Evolutionary conservation across 2,888 invertebrate species (phyloP).

Genomic region (Patella ulyssiponensis): DNA sequence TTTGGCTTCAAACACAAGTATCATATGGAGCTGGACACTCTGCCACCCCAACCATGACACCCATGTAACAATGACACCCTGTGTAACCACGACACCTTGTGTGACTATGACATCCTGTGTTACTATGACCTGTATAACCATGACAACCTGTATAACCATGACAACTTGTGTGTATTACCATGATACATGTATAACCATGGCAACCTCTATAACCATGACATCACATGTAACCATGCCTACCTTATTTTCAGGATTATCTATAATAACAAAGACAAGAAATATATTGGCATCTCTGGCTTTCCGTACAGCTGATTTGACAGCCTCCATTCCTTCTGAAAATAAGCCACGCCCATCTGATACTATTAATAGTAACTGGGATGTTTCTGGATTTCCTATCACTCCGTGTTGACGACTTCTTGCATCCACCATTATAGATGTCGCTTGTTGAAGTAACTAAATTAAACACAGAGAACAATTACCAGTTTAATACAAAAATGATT

Average conservation of each 20-base stretch:
- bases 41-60: no score
- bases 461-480: not conserved
- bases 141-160: not conserved
- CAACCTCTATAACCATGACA: not conserved
- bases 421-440: conserved; percentile 78
- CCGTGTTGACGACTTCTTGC: conserved; percentile 54
- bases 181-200: no score
- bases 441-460: conserved; percentile 80
- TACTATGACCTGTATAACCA: not conserved
- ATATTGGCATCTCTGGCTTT: conserved; percentile 86
- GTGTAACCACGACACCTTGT: not conserved
- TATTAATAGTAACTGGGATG: conserved; percentile 87
- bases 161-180: no score
- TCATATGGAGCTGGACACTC: no score
- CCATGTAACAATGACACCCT: no score
- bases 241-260: conserved; percentile 94
- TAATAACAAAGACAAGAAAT: conserved; percentile 94
- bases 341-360: conserved; percentile 96
- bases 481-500: no score
- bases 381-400: conserved; percentile 48
- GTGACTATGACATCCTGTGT: not conserved
- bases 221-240: conserved; percentile 73
- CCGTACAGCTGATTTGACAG: conserved; percentile 84
- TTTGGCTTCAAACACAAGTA: no score
- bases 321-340: conserved; percentile 85